phyloP scores from a whole-genome alignment of 2,797 vertebrate species.

The Chaetophractus vellerosus region DNA sequence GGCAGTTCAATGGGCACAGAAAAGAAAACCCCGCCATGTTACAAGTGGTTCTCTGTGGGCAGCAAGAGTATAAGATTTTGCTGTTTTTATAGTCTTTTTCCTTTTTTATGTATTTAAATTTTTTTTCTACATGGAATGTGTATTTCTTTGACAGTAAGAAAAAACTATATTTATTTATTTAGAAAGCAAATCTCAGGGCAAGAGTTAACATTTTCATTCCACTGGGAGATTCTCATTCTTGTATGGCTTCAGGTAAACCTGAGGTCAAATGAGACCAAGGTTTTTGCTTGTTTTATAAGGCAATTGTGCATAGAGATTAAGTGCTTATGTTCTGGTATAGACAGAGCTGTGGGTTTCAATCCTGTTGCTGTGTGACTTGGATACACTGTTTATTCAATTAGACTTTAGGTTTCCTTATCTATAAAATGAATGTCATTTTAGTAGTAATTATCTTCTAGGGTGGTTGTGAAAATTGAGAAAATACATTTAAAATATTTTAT shows the following conservation, averaged over 20 bases:
- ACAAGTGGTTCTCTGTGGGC: not conserved
- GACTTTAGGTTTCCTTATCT: not conserved
- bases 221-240: not conserved
- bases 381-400: not conserved
- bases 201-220: constrained; percentile 38
- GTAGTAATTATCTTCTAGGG: not conserved
- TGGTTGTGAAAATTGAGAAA: constrained; percentile 5
- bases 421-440: not conserved
- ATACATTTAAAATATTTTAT: not conserved
- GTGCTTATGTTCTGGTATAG: not conserved
- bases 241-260: not conserved
- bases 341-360: constrained; percentile 37
- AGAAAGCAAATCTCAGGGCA: constrained; percentile 19
- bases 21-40: not conserved
- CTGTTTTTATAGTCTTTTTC: not conserved
- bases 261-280: not conserved
- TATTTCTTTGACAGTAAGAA: constrained; percentile 29
- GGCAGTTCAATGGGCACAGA: not conserved
- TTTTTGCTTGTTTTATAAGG: not conserved
- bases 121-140: constrained; percentile 1
- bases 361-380: not conserved
- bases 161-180: not conserved
- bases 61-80: not conserved
- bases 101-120: not conserved
- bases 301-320: not conserved